A percentile compares a stretch with the other conserved stretches of the same genome.
These are phyloP conservation scores for Heptranchias perlo DNA, from an alignment of 2,113 vertebrate genomes.

Conservation along the genomic window DNA sequence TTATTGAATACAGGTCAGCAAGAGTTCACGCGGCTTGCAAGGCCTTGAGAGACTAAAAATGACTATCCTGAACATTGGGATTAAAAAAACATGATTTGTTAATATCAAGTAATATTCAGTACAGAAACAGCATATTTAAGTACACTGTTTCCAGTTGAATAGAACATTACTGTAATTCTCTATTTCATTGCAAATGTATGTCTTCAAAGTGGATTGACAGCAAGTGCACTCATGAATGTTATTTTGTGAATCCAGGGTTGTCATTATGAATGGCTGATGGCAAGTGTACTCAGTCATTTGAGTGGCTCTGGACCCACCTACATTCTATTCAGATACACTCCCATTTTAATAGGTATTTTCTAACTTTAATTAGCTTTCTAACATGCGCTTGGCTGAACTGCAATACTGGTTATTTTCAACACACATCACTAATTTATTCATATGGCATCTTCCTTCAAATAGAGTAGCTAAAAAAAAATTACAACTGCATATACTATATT, in stretches of 20 bases:
- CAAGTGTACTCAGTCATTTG: background rate
- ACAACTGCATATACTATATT: background rate
- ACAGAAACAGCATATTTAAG: background rate
- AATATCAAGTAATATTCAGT: background rate
- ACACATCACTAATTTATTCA: background rate
- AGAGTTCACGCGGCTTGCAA: background rate
- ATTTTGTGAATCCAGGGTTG: background rate
- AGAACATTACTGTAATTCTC: background rate
- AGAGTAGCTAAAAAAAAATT: background rate
- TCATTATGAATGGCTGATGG: background rate
- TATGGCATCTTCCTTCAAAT: background rate
- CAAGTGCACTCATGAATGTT: background rate
- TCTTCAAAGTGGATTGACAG: background rate
- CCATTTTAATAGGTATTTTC: background rate
- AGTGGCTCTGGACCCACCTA: background rate
- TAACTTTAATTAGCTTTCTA: background rate
- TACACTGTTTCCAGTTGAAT: background rate
- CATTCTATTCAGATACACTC: background rate
- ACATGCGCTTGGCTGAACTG: background rate
- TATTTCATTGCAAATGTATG: background rate
- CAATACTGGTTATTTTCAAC: background rate
- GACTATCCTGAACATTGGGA: background rate
- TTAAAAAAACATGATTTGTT: background rate
- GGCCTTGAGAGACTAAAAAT: background rate
- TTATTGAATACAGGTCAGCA: background rate